Conservation (phyloP, 1,140 invertebrate genomes). For the Drosophila rufa region DNA sequence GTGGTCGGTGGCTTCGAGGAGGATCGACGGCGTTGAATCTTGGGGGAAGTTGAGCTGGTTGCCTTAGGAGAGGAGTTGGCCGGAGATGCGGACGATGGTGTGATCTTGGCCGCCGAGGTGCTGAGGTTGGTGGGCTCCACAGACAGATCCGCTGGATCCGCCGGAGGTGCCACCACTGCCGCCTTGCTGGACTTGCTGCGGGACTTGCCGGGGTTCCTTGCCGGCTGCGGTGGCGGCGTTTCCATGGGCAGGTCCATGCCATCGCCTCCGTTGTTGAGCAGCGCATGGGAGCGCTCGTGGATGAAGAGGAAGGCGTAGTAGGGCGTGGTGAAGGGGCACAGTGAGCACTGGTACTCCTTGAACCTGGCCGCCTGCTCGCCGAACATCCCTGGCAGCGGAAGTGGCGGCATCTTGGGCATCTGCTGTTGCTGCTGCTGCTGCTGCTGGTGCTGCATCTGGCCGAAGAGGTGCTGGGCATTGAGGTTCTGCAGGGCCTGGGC, state of each 20-base stretch:
- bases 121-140: constrained; percentile 67
- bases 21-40: constrained; percentile 21
- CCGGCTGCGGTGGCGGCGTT: constrained; percentile 20
- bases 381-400: constrained; percentile 87
- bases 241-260: constrained; percentile 50
- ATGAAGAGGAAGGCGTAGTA: constrained; percentile 95
- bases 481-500: constrained; percentile 82
- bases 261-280: constrained; percentile 63
- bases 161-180: constrained; percentile 2
- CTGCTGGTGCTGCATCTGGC: constrained; percentile 68
- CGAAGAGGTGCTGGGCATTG: constrained; percentile 80
- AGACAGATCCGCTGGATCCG: constrained; percentile 3
- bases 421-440: constrained; percentile 52
- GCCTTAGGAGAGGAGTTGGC: constrained; percentile 40
- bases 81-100: constrained; percentile 15
- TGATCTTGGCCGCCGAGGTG: constrained; percentile 33
- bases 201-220: constrained; percentile 20
- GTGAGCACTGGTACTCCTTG: constrained; percentile 94
- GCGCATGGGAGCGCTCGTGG: constrained; percentile 93
- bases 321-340: constrained; percentile 95
- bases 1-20: constrained; percentile 29
- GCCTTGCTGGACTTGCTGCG: constrained; percentile 41
- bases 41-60: constrained; percentile 39
- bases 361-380: constrained; percentile 84
- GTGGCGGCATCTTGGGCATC: constrained; percentile 50